Conservation (phyloP, 2,113 vertebrate genomes). For the Dipodomys spectabilis region DNA sequence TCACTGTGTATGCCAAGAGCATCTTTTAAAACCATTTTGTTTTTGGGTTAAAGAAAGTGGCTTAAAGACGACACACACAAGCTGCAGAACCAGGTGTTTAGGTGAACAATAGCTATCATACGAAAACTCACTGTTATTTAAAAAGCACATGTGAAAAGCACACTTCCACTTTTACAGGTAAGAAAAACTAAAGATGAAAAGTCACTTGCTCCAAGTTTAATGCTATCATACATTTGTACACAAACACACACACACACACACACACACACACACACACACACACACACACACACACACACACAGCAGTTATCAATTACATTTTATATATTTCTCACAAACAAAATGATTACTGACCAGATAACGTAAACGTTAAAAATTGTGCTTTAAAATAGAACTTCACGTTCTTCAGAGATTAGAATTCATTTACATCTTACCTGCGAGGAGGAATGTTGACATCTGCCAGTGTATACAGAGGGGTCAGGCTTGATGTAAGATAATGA, state of each 20-base stretch:
- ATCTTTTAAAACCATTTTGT: slow-evolving; percentile 3
- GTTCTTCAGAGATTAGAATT: neutral
- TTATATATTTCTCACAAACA: slow-evolving; percentile 25
- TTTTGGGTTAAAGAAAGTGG: neutral
- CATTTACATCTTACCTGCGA: slow-evolving; percentile 88
- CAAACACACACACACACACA: too few species aligned
- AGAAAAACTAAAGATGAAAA: neutral
- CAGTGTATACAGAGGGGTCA: slow-evolving; percentile 95
- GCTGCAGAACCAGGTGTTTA: neutral
- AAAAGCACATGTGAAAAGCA: neutral
- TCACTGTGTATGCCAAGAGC: neutral
- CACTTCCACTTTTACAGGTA: neutral
- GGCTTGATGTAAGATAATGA: slow-evolving; percentile 96
- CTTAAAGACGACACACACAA: neutral
- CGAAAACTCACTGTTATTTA: neutral
- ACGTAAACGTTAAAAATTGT: neutral
- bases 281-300: too few species aligned
- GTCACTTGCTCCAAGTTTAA: neutral
- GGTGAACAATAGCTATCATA: neutral
- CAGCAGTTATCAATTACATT: neutral
- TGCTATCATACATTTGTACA: neutral
- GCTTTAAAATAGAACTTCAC: neutral
- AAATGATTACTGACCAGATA: slow-evolving; percentile 20
- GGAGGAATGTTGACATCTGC: slow-evolving; percentile 92
- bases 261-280: too few species aligned